Conservation (phyloP, 2,113 vertebrate genomes). For the Notothenia rossii region DNA sequence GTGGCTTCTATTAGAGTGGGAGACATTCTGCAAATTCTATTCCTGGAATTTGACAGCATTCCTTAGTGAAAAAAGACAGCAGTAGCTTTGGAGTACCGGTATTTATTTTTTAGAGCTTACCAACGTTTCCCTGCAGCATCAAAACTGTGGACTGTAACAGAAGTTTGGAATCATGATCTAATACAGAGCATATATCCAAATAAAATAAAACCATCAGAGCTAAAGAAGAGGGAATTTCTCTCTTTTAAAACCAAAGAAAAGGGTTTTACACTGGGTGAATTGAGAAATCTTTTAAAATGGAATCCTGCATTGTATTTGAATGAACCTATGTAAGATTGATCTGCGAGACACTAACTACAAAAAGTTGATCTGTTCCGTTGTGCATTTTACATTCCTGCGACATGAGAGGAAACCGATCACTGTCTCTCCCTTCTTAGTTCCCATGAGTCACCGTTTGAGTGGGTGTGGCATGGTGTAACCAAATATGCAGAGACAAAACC, state of each 20-base stretch:
- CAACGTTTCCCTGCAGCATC: conserved; percentile 13
- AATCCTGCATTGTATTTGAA: background rate
- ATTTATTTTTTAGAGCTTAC: conserved; percentile 22
- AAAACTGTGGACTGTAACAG: conserved; percentile 36
- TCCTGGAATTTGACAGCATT: conserved; percentile 6
- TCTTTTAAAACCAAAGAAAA: background rate
- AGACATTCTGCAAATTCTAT: background rate
- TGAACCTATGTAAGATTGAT: background rate
- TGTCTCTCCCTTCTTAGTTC: background rate
- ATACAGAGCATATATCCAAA: background rate
- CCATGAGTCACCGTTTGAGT: conserved; percentile 48
- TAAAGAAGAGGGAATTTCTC: background rate
- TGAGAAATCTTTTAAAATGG: background rate
- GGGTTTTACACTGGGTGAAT: background rate
- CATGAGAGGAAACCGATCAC: background rate
- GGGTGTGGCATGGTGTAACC: conserved; percentile 52
- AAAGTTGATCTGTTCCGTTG: background rate
- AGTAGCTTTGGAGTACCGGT: background rate
- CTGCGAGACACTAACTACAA: background rate
- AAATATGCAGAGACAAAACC: conserved; percentile 14
- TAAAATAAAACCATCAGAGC: background rate
- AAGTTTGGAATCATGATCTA: conserved; percentile 26
- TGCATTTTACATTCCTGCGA: conserved; percentile 20
- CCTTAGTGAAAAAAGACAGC: background rate
- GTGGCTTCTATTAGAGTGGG: background rate